A percentile compares a stretch with the other conserved stretches of the same genome.
Conservation (phyloP, 2,113 vertebrate genomes). For the Nicator chloris region DNA sequence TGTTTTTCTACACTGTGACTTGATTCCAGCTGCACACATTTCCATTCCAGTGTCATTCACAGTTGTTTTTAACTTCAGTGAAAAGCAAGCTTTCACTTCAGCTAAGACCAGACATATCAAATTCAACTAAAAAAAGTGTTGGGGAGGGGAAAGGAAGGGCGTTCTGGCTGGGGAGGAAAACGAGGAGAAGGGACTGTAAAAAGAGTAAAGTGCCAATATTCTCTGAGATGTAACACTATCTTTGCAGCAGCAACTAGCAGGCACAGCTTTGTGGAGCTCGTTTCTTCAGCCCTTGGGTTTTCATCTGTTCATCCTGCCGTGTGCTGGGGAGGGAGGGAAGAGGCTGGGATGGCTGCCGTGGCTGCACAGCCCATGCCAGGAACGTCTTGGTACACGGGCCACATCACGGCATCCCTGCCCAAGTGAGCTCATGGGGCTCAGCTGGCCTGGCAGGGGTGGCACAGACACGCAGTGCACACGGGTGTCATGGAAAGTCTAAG, state of each 20-base stretch:
- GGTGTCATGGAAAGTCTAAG: neutral
- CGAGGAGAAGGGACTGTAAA: neutral
- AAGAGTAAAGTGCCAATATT: neutral
- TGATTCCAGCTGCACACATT: neutral
- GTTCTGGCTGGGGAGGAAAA: neutral
- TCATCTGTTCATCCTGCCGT: accelerated
- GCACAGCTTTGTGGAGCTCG: neutral
- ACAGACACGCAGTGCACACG: neutral
- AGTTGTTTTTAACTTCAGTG: neutral
- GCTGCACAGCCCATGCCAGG: neutral
- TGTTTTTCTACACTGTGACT: neutral
- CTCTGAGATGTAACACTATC: neutral
- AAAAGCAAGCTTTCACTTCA: neutral
- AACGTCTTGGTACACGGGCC: conserved; percentile 15
- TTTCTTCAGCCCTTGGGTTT: neutral
- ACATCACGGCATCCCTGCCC: neutral
- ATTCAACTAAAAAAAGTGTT: neutral
- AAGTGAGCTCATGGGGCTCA: conserved; percentile 50
- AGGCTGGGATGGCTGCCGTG: neutral
- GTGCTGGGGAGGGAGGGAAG: neutral
- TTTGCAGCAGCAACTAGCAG: neutral
- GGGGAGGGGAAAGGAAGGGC: neutral
- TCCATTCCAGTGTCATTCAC: neutral
- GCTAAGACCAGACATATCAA: conserved; percentile 4
- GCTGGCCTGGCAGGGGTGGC: neutral